Evolutionary conservation across 30 jellyfish, hydroid and myxozoan species (phyloP), one percentile per base, ranked within the genome.

Genomic region (Haliclystus octoradiatus): DNA sequence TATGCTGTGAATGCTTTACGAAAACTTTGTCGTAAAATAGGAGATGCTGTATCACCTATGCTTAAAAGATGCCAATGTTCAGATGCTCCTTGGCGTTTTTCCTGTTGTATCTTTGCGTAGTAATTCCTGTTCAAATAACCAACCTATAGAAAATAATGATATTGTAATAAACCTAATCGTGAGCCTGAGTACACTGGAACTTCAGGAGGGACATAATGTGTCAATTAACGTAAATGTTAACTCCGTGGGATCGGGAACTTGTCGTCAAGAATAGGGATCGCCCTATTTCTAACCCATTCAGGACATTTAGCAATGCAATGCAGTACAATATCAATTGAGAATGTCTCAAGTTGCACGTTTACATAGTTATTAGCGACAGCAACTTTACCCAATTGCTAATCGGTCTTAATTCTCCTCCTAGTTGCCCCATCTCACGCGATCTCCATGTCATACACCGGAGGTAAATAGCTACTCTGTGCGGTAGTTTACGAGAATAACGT

Each of bases 61-160:
- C 78, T 77, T 22, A 81, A 52, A 14, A 63, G 72, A 4, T 66
- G 53, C 82, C 80, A 81, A 52, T 81, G 94, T 60, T 62, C 66
- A 22, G 52, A 81, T 47, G 94, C 87, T 0, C 52, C 76, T 51
- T 24, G 52, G n/a, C 81, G 72, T 35, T 67, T 66, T n/a, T 53
- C 74, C 3, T 27, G 28, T 29, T 64, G 76, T 26, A 81, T 72
- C 60, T 82, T 46, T 46, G 34, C n/a, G 77, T 81, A 72, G 68
- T 70, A 72, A 52, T 65, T 33, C 12, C 66, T 53, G 22, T 82
- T 66, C 49, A 81, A 60, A 50, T 46, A 15, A 40, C 70, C 63
- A 24, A 72, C 87, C 94, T n/a, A n/a, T 81, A n/a, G 49, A 52
- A 32, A 19, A 23, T 62, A 23, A 62, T 62, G 47, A 25, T 23